Evolutionary conservation across 2,888 invertebrate genomes (phyloP).

Genomic region (Oeneis ivallda): DNA sequence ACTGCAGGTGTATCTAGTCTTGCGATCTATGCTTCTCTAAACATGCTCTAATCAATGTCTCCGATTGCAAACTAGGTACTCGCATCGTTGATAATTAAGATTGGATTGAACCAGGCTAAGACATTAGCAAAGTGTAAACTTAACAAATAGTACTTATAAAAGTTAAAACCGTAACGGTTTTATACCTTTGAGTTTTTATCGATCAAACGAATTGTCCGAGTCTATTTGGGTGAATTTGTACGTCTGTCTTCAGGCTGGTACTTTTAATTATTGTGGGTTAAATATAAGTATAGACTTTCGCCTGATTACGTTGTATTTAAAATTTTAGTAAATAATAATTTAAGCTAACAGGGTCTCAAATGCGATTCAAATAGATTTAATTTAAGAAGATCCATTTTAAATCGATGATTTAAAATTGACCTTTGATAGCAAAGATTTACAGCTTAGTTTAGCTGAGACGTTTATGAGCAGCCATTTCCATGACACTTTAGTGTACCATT

Average conservation of each 20-base stretch:
- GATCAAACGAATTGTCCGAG: too few relatives aligned
- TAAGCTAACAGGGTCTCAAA: too few relatives aligned
- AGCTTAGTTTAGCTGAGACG: slow-evolving; percentile 7
- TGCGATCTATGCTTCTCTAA: slow-evolving; percentile 37
- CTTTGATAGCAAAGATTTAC: neutral
- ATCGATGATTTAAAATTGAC: neutral
- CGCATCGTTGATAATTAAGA: slow-evolving; percentile 21
- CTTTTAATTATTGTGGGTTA: too few relatives aligned
- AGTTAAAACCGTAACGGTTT: too few relatives aligned
- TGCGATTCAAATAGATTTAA: neutral
- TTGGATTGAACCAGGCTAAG: slow-evolving; percentile 20
- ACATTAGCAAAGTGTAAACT: slow-evolving; percentile 1
- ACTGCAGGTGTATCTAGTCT: neutral
- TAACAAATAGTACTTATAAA: too few relatives aligned
- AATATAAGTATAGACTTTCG: too few relatives aligned
- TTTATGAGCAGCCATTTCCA: slow-evolving; percentile 7
- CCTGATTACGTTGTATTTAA: too few relatives aligned
- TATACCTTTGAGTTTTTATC: too few relatives aligned
- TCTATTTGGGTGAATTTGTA: too few relatives aligned
- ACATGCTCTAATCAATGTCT: slow-evolving; percentile 63
- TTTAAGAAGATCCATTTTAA: neutral
- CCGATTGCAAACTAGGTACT: slow-evolving; percentile 44
- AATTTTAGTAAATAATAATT: too few relatives aligned
- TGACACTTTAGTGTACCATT: slow-evolving; percentile 11
- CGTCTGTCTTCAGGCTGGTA: too few relatives aligned